Evolutionary conservation across 2,113 vertebrate genomes (phyloP).

Genomic region (Eleginops maclovinus): DNA sequence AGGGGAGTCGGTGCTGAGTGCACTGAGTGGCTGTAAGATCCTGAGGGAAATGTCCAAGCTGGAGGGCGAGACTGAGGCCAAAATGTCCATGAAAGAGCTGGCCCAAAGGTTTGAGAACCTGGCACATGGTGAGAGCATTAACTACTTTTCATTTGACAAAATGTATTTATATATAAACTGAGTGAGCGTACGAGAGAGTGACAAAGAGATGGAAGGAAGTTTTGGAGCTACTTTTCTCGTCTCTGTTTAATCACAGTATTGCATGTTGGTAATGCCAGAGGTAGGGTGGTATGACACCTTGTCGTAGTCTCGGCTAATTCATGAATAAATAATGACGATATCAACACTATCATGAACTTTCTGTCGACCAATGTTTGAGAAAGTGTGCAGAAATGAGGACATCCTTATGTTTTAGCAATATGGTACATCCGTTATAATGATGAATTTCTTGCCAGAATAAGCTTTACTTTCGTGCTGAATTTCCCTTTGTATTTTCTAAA

Average conservation of each 20-base stretch:
- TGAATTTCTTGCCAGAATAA: not conserved
- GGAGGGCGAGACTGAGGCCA: slow-evolving; percentile 85
- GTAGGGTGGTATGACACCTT: too few relatives aligned
- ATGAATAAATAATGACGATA: too few relatives aligned
- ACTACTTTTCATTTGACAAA: not conserved
- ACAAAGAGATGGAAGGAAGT: too few relatives aligned
- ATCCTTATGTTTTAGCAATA: too few relatives aligned
- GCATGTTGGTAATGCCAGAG: too few relatives aligned
- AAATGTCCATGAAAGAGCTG: slow-evolving; percentile 85
- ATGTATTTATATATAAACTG: too few relatives aligned
- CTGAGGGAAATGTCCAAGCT: slow-evolving; percentile 87
- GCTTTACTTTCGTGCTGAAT: not conserved
- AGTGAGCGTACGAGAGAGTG: too few relatives aligned
- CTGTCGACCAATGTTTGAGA: too few relatives aligned
- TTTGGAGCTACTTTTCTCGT: too few relatives aligned
- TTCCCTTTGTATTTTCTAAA: not conserved
- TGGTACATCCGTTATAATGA: not conserved
- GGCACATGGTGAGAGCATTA: slow-evolving; percentile 83
- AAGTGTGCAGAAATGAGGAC: not conserved
- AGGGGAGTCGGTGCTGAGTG: slow-evolving; percentile 86
- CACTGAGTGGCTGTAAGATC: slow-evolving; percentile 87
- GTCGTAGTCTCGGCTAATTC: too few relatives aligned
- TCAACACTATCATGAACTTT: too few relatives aligned
- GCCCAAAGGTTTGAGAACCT: slow-evolving; percentile 88
- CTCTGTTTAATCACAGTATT: too few relatives aligned